These are phyloP conservation scores for Tenthredo mesomela DNA, from an alignment of 2,888 invertebrate species.

Conservation along the genomic window DNA sequence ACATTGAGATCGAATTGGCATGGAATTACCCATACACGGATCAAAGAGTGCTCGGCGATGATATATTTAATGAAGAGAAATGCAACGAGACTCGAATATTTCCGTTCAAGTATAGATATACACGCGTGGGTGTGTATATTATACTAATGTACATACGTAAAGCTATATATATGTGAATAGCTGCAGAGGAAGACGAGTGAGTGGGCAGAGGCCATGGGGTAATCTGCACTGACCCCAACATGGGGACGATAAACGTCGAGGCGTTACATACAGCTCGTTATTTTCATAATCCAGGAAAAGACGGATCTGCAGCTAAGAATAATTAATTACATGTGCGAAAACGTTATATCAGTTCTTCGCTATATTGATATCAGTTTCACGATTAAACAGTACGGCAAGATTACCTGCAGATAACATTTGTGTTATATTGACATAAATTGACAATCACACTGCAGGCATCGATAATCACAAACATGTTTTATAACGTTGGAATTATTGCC, in stretches of 20 bases:
- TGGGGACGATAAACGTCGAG: slow-evolving; percentile 18
- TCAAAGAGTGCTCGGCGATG: background rate
- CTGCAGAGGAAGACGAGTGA: background rate
- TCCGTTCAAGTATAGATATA: slow-evolving; percentile 3
- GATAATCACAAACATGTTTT: background rate
- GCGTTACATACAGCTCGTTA: background rate
- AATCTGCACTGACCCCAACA: slow-evolving; percentile 38
- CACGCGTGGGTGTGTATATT: background rate
- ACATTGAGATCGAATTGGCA: background rate
- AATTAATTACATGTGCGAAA: slow-evolving; percentile 5
- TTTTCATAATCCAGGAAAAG: slow-evolving; percentile 34
- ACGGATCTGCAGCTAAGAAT: background rate
- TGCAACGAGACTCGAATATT: slow-evolving; percentile 11
- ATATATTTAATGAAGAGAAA: background rate
- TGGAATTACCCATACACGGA: background rate
- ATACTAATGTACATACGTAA: background rate
- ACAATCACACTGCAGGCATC: background rate
- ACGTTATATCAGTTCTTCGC: background rate
- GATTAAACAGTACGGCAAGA: background rate
- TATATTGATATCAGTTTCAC: background rate
- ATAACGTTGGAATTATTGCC: background rate
- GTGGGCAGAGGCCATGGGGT: slow-evolving; percentile 39
- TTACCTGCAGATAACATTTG: background rate
- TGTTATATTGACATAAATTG: background rate
- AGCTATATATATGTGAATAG: background rate